These are phyloP conservation scores for Megathymus violae DNA, from an alignment of 1,140 invertebrate genomes.

Conservation along the genomic window DNA sequence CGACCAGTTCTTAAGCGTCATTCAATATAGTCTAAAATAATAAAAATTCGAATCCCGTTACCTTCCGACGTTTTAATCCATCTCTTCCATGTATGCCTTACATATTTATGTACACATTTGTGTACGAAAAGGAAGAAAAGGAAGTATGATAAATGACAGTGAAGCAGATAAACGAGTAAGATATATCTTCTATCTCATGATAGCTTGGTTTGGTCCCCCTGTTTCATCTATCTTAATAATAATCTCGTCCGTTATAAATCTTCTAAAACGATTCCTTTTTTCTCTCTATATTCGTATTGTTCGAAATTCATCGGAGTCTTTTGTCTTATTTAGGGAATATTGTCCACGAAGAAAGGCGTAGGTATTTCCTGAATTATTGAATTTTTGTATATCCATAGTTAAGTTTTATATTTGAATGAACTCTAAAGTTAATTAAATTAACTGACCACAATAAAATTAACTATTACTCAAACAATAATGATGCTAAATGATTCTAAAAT, in stretches of 20 bases:
- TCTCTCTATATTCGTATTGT: slow-evolving; percentile 33
- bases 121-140: too few relatives aligned
- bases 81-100: too few relatives aligned
- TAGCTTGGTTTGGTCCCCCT: slow-evolving; percentile 30
- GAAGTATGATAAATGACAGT: slow-evolving; percentile 31
- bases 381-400: not conserved
- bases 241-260: slow-evolving; percentile 35
- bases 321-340: slow-evolving; percentile 32
- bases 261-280: slow-evolving; percentile 30
- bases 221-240: slow-evolving; percentile 35
- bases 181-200: slow-evolving; percentile 30
- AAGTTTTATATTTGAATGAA: too few relatives aligned
- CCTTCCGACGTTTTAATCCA: too few relatives aligned
- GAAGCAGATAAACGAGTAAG: slow-evolving; percentile 27
- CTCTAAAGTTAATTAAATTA: too few relatives aligned
- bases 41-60: too few relatives aligned
- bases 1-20: too few relatives aligned
- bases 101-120: too few relatives aligned
- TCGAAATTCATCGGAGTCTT: slow-evolving; percentile 27
- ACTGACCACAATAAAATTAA: too few relatives aligned
- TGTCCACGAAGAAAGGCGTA: slow-evolving; percentile 15
- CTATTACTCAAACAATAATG: too few relatives aligned
- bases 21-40: too few relatives aligned
- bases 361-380: slow-evolving; percentile 8
- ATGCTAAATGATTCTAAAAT: too few relatives aligned